Base-by-base conservation (phyloP, 2,113 vertebrate species). In the Sapajus apella region DNA sequence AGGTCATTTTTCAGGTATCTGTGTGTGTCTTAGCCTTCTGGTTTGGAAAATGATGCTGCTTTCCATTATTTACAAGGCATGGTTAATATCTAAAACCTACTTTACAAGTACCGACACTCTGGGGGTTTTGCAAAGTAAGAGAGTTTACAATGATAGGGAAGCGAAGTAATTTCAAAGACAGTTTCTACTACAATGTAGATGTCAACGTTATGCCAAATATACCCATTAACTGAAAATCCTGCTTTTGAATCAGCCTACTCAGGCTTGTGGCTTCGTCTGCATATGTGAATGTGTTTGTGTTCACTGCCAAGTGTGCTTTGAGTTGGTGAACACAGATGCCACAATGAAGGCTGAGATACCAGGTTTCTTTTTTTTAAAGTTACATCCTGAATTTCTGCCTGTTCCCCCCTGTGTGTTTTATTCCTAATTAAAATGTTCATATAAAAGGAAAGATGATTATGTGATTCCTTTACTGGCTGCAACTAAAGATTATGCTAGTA, bases 341-440 rank as follows among this genome's bases (percentile, higher is more conserved):
- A 47, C 82, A 83, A 86, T 0, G 14, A 92, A 55, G 61, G 32
- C 80, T 95, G 93, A 73, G 97, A 96, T 87, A 95, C 61, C 80
- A 73, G 61, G 55, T 88, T 40, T 52, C 52, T 52, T 52, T 52
- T 52, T 52, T 96, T 96, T 84, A 85, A 20, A 32, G 37, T 94
- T 97, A 40, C 75, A 98, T 93, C 30, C 72, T 98, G 82, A 66
- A 97, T 96, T 97, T 96, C 95, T 95, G 68, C 20, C 91, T 95
- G 93, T 3, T 55, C 40, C 45, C 40, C 75, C 75, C 68, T 84
- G 43, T 96, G 45, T 92, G 32, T 56, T 64, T 94, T 56, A 43
- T 61, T 92, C 90, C 96, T n/a, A 85, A 76, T 61, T 85, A 94
- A 97, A 83, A 40, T 87, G 72, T 92, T 90, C 93, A 12, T 94